Evolutionary conservation across 2,888 invertebrate species (phyloP).

Genomic region (Bibio marci): DNA sequence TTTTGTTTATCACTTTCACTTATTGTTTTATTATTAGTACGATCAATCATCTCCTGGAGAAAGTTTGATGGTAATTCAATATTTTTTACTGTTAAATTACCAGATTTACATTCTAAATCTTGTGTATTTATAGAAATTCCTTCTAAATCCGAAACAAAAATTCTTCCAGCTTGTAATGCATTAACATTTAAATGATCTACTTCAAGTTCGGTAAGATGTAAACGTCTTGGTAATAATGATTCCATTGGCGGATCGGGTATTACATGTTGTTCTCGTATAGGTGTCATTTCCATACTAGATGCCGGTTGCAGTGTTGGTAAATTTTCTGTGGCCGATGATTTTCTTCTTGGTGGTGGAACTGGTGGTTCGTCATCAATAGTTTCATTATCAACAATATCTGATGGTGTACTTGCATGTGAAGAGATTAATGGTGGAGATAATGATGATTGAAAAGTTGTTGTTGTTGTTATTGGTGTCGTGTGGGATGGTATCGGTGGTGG

Average conservation of each 20-base stretch:
- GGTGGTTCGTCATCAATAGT: slow-evolving; percentile 3
- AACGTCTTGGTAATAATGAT: slow-evolving; percentile 17
- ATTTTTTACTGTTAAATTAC: slow-evolving; percentile 46
- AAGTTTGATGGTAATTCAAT: slow-evolving; percentile 51
- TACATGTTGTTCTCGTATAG: not conserved
- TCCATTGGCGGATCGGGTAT: slow-evolving; percentile 1
- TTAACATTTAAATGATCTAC: slow-evolving; percentile 63
- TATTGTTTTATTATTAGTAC: slow-evolving; percentile 14
- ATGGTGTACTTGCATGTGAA: not conserved
- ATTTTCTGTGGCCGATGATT: slow-evolving; percentile 6
- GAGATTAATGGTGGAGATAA: too few relatives aligned
- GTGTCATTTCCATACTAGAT: slow-evolving; percentile 3
- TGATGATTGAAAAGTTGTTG: too few relatives aligned
- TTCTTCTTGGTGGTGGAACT: slow-evolving; percentile 9
- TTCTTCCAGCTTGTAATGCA: slow-evolving; percentile 61
- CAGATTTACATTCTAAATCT: slow-evolving; percentile 52
- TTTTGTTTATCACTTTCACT: slow-evolving; percentile 8
- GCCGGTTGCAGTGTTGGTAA: not conserved
- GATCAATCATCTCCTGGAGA: slow-evolving; percentile 45
- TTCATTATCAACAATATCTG: not conserved
- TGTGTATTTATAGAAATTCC: slow-evolving; percentile 53
- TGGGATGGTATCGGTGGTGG: not conserved
- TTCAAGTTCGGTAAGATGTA: slow-evolving; percentile 58
- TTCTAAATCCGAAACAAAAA: slow-evolving; percentile 66
- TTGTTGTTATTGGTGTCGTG: not conserved